Evolutionary conservation across 2,113 vertebrate genomes (phyloP).

Genomic region (Psittacula cyanocephala): DNA sequence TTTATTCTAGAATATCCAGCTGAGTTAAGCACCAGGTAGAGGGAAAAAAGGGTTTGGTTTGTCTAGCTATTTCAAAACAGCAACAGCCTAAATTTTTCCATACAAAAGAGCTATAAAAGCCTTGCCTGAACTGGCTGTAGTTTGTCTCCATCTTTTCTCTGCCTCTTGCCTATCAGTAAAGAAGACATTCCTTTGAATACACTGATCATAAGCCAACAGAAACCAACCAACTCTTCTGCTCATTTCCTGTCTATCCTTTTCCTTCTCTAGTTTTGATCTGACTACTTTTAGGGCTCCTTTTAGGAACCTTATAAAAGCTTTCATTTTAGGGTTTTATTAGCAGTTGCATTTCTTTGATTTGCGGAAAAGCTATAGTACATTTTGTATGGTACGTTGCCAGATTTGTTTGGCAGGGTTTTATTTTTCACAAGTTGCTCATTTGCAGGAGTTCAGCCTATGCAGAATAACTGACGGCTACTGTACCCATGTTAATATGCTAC

Average conservation of each 20-base stretch:
- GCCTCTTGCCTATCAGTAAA: background rate
- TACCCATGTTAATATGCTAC: background rate
- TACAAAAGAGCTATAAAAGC: background rate
- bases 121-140: background rate
- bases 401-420: background rate
- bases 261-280: background rate
- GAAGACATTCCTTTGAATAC: background rate
- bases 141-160: background rate
- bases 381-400: background rate
- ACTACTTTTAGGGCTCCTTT: background rate
- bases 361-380: background rate
- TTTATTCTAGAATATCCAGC: background rate
- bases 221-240: background rate
- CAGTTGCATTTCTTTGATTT: background rate
- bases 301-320: background rate
- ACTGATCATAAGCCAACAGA: background rate
- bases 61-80: background rate
- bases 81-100: background rate
- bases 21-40: background rate
- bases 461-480: background rate
- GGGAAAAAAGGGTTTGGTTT: background rate
- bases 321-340: conserved; percentile 9
- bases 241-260: conserved; percentile 1
- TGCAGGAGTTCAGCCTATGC: background rate
- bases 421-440: background rate